phyloP scores from a whole-genome alignment of 1,140 invertebrate species.

The Brachionus rotundiformis region DNA sequence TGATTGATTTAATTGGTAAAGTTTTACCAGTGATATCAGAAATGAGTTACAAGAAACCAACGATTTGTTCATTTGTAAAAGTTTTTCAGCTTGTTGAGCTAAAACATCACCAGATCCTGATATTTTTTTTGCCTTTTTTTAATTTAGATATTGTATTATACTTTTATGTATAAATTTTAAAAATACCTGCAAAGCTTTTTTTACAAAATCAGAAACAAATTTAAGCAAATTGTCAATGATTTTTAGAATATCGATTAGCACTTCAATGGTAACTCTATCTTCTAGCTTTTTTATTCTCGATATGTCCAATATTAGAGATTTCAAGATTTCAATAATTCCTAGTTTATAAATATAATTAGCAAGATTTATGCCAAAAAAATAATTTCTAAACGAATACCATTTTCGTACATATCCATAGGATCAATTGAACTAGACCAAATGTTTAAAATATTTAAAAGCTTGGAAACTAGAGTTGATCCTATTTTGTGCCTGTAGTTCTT shows the following conservation, averaged over 20 bases:
- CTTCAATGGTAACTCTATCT: slow-evolving; percentile 9
- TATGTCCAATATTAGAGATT: slow-evolving; percentile 19
- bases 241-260: slow-evolving; percentile 56
- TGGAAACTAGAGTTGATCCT: slow-evolving; percentile 29
- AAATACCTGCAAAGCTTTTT: slow-evolving; percentile 61
- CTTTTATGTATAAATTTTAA: too few species aligned
- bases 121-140: slow-evolving; percentile 58
- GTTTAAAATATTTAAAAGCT: slow-evolving; percentile 7
- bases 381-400: not conserved
- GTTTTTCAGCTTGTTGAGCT: slow-evolving; percentile 60
- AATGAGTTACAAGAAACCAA: slow-evolving; percentile 59
- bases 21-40: slow-evolving; percentile 57
- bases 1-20: too few species aligned
- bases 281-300: slow-evolving; percentile 18
- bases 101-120: slow-evolving; percentile 56
- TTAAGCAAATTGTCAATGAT: slow-evolving; percentile 59
- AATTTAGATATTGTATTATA: too few species aligned
- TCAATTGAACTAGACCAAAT: slow-evolving; percentile 34
- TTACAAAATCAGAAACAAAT: slow-evolving; percentile 62
- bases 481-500: slow-evolving; percentile 45
- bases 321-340: slow-evolving; percentile 40
- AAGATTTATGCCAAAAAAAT: too few species aligned
- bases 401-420: slow-evolving; percentile 35
- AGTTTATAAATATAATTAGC: too few species aligned
- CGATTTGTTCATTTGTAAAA: slow-evolving; percentile 61